These are phyloP conservation scores for Etia nguti DNA, from an alignment of 2,113 vertebrate genomes.

Conservation along the genomic window DNA sequence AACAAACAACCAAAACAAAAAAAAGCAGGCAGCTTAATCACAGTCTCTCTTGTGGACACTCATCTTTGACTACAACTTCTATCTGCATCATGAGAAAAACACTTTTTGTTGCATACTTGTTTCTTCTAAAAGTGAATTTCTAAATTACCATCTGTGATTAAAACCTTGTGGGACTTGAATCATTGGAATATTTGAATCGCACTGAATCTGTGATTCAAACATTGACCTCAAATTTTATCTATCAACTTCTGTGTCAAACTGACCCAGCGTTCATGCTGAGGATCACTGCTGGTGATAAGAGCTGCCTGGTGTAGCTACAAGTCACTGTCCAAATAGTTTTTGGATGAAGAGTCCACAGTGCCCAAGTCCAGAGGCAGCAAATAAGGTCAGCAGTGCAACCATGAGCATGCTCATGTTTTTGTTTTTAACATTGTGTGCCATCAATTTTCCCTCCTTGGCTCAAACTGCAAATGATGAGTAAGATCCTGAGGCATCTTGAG, in stretches of 20 bases:
- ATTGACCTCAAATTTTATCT: background rate
- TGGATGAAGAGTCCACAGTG: background rate
- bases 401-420: background rate
- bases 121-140: background rate
- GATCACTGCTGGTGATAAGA: background rate
- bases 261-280: background rate
- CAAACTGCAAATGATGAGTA: background rate
- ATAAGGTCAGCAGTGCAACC: background rate
- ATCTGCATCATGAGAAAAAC: background rate
- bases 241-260: background rate
- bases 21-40: background rate
- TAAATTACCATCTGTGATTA: background rate
- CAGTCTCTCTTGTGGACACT: background rate
- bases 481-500: background rate
- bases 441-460: background rate
- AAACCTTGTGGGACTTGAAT: background rate
- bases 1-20: background rate
- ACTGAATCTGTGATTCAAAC: background rate
- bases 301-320: accelerated
- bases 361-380: background rate
- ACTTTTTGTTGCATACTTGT: background rate
- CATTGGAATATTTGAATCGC: background rate
- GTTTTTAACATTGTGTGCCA: background rate
- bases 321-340: background rate
- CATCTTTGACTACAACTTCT: background rate